phyloP scores from a whole-genome alignment of 2,797 vertebrate genomes.

The Mareca strepera region DNA sequence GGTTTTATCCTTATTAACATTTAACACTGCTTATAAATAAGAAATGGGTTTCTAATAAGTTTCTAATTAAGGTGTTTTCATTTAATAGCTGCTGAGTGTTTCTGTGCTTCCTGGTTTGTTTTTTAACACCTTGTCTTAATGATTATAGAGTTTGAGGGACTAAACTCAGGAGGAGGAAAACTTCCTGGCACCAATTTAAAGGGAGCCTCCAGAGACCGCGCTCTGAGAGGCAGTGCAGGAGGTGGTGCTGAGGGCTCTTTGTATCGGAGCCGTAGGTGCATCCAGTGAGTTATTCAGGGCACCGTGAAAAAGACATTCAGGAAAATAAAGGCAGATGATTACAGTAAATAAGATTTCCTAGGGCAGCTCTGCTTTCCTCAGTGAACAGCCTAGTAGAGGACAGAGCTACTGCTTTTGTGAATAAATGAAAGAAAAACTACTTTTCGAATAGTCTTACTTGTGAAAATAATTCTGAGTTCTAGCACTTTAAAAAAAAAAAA shows the following conservation, averaged over 20 bases:
- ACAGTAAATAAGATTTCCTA: fast-evolving
- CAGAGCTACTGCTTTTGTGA: not conserved
- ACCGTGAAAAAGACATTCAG: not conserved
- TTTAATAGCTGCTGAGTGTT: not conserved
- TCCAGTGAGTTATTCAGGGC: not conserved
- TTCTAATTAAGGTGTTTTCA: slow-evolving; percentile 23
- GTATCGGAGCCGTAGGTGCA: not conserved
- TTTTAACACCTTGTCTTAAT: not conserved
- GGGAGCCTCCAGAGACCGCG: not conserved
- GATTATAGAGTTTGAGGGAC: not conserved
- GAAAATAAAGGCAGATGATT: not conserved
- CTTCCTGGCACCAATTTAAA: not conserved
- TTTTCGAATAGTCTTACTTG: not conserved
- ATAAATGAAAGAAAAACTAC: not conserved
- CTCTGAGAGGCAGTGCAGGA: fast-evolving
- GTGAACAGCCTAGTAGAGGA: not conserved
- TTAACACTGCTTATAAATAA: slow-evolving; percentile 39
- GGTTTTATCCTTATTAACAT: not conserved
- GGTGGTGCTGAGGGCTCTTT: not conserved
- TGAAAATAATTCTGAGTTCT: not conserved
- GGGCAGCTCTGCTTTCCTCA: not conserved
- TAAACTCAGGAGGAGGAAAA: not conserved
- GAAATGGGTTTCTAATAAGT: slow-evolving; percentile 24
- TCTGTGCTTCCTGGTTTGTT: not conserved
- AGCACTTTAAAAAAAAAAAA: not conserved